Conservation (phyloP, 2,888 invertebrate species). For the Eurytoma californica region DNA sequence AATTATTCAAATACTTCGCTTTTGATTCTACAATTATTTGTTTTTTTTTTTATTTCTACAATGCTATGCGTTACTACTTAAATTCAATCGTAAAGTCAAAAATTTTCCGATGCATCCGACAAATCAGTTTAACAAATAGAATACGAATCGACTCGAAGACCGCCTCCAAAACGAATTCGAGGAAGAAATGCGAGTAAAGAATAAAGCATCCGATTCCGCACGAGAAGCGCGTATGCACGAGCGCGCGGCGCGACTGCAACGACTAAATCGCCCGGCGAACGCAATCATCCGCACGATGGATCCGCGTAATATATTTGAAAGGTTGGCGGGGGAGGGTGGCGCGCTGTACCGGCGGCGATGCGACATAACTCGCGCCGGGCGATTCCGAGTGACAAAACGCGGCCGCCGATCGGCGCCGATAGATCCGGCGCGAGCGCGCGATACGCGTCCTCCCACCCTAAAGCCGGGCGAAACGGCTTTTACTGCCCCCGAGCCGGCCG, state of each 20-base stretch:
- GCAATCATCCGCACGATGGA: constrained; percentile 60
- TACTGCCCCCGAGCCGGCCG: constrained; percentile 12
- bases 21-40: no score
- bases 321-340: constrained; percentile 42
- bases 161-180: no score
- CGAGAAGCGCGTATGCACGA: no score
- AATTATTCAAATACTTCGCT: no score
- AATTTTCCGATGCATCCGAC: no score
- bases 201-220: no score
- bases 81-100: no score
- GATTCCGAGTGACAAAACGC: constrained; percentile 43
- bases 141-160: no score
- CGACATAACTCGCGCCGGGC: constrained; percentile 31
- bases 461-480: constrained; percentile 38
- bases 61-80: no score
- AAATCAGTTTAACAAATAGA: not conserved
- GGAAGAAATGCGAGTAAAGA: no score
- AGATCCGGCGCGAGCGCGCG: not conserved
- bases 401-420: constrained; percentile 5
- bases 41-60: no score
- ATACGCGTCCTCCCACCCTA: not conserved
- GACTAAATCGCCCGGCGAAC: constrained; percentile 58
- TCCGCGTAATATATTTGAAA: constrained; percentile 64
- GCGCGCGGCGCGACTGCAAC: constrained; percentile 40
- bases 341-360: constrained; percentile 6